Evolutionary conservation across 2,113 vertebrate genomes (phyloP).

Genomic region (Campylomormyrus tamandua): DNA sequence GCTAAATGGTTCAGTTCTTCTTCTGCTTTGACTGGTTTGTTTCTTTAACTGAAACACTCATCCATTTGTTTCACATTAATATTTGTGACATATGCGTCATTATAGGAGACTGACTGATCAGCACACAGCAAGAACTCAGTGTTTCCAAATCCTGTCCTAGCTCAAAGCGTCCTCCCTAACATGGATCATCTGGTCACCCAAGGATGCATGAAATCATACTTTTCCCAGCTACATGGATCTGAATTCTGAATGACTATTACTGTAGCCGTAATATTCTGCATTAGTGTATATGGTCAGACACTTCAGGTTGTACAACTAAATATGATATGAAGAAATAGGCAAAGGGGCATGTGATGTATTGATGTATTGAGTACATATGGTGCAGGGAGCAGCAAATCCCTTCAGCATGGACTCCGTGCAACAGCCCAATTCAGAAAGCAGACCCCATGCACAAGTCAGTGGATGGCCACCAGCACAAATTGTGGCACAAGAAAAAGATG

Average conservation of each 20-base stretch:
- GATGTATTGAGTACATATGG: neutral
- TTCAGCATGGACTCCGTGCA: neutral
- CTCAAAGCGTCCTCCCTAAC: neutral
- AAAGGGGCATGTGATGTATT: neutral
- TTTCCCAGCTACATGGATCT: neutral
- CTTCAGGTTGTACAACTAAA: neutral
- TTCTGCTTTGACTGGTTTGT: no score
- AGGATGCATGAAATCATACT: neutral
- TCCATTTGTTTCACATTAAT: no score
- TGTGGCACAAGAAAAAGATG: neutral
- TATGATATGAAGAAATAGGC: neutral
- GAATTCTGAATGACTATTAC: neutral
- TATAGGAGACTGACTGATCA: no score
- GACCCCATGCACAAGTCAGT: neutral
- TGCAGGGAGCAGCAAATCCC: neutral
- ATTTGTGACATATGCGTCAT: no score
- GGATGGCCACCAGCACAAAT: neutral
- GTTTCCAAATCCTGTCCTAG: neutral
- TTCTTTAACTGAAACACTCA: no score
- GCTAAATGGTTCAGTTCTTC: neutral
- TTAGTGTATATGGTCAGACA: neutral
- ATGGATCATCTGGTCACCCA: neutral
- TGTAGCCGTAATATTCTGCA: neutral
- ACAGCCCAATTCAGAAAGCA: neutral
- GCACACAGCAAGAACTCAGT: neutral